These are phyloP conservation scores for Pipistrellus kuhlii DNA, from an alignment of 2,797 vertebrate species.

Conservation along the genomic window DNA sequence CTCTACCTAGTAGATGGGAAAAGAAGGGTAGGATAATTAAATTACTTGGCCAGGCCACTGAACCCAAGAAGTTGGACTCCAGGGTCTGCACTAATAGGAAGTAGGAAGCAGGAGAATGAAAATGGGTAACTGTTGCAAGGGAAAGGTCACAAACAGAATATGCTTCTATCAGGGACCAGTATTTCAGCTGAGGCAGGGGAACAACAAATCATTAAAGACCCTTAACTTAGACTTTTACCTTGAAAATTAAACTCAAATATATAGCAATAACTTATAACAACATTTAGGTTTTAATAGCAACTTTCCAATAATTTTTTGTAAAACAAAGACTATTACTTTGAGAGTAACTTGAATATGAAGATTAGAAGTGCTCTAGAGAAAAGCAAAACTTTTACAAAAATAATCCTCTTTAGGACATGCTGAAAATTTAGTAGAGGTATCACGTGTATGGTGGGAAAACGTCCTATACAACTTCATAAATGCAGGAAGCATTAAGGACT, in stretches of 20 bases:
- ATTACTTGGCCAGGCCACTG: neutral
- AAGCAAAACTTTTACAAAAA: constrained; percentile 77
- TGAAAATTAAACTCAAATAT: constrained; percentile 56
- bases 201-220: neutral
- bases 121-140: neutral
- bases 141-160: constrained; percentile 5
- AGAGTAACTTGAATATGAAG: constrained; percentile 58
- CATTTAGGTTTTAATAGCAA: constrained; percentile 36
- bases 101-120: constrained; percentile 6
- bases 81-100: neutral
- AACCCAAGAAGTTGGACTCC: neutral
- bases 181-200: constrained; percentile 16
- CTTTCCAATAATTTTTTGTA: constrained; percentile 41
- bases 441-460: neutral
- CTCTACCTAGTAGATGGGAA: neutral
- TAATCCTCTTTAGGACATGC: constrained; percentile 68
- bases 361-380: constrained; percentile 68
- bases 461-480: constrained; percentile 46
- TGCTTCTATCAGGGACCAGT: constrained; percentile 7
- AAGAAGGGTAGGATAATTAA: neutral
- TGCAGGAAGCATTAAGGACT: constrained; percentile 9
- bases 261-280: constrained; percentile 47
- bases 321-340: constrained; percentile 62
- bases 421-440: neutral
- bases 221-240: constrained; percentile 32